Percentiles rank a stretch among this genome's conserved stretches.
Evolutionary conservation across 2,797 vertebrate species (phyloP).

Genomic region (Falco cherrug): DNA sequence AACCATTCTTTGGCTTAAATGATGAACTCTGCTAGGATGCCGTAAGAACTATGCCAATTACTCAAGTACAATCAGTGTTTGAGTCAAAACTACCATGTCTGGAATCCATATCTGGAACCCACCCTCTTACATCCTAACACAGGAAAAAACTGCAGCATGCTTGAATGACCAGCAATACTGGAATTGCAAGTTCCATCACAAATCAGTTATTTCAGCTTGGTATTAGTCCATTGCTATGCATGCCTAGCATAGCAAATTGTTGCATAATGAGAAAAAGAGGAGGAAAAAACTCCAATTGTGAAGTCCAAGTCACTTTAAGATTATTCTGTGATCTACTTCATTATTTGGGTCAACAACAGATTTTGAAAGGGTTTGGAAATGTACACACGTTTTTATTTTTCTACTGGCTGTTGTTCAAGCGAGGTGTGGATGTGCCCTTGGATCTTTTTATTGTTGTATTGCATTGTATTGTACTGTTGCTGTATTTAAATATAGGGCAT

Average conservation of each 20-base stretch:
- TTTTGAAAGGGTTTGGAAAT: neutral
- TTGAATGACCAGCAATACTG: constrained; percentile 47
- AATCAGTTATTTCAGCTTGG: constrained; percentile 22
- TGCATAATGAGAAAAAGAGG: constrained; percentile 14
- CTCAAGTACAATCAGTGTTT: neutral
- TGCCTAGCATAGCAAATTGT: constrained; percentile 12
- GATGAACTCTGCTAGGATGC: neutral
- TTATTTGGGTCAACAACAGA: neutral
- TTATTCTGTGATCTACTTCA: neutral
- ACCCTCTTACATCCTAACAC: neutral
- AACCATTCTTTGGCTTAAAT: neutral
- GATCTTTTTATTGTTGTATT: neutral
- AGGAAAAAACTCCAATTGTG: neutral
- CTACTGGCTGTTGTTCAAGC: neutral
- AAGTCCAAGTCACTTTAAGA: neutral
- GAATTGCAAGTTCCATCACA: constrained; percentile 36
- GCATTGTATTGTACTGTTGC: no score
- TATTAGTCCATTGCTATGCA: neutral
- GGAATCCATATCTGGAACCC: neutral
- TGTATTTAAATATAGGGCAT: neutral
- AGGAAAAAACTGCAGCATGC: neutral
- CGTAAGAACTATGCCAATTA: neutral
- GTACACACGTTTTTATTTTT: neutral
- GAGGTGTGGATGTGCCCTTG: neutral
- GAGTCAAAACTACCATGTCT: neutral